Percentiles rank a stretch among this genome's conserved stretches.
Conservation (phyloP, 2,113 vertebrate species). For the Onychostruthus taczanowskii region DNA sequence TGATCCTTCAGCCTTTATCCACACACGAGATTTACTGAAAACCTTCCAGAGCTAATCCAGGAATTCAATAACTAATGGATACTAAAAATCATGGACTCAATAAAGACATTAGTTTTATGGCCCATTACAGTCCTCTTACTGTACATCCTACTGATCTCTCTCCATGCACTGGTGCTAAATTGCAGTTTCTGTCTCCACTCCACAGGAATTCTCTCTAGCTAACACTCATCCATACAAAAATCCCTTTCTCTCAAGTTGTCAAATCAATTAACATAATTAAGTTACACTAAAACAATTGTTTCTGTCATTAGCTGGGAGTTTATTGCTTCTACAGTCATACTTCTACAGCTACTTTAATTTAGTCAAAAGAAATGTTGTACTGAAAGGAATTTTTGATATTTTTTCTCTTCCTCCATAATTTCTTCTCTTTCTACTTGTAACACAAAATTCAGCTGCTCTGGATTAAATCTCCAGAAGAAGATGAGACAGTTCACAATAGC, state of each 20-base stretch:
- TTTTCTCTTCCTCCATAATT: neutral
- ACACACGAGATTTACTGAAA: neutral
- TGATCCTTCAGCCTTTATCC: neutral
- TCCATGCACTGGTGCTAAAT: conserved; percentile 2
- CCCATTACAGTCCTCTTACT: conserved; percentile 51
- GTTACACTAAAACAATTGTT: conserved; percentile 30
- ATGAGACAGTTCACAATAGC: neutral
- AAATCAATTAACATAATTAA: conserved; percentile 56
- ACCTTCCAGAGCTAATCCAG: conserved; percentile 10
- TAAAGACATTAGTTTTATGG: conserved; percentile 60
- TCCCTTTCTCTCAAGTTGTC: conserved; percentile 3
- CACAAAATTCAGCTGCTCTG: neutral
- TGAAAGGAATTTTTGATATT: neutral
- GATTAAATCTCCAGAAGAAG: neutral
- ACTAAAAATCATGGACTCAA: conserved; percentile 58
- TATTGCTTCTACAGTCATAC: neutral
- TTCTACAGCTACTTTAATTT: neutral
- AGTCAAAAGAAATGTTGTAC: neutral
- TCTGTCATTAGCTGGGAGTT: conserved; percentile 15
- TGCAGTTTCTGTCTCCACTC: conserved; percentile 16
- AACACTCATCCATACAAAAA: conserved; percentile 30
- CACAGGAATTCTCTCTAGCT: conserved; percentile 39
- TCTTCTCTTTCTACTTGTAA: neutral
- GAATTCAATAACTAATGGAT: conserved; percentile 52
- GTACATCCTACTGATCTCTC: conserved; percentile 48